These are phyloP conservation scores for Ypsolopha sequella DNA, from an alignment of 2,888 invertebrate species.

Conservation along the genomic window DNA sequence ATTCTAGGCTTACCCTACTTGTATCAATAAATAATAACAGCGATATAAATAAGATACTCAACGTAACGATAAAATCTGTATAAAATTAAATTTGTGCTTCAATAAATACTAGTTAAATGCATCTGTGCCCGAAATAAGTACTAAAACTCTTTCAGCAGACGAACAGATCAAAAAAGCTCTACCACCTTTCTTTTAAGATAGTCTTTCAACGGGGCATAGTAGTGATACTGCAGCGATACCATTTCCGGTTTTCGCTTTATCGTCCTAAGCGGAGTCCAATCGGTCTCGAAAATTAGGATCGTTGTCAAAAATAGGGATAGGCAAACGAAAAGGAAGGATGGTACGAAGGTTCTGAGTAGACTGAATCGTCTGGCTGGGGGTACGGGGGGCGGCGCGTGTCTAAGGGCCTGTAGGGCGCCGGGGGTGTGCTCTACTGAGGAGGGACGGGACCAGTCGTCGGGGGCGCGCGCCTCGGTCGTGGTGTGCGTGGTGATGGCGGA, in stretches of 20 bases:
- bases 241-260: constrained; percentile 84
- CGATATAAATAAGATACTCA: not conserved
- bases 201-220: constrained; percentile 87
- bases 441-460: constrained; percentile 42
- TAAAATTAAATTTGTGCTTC: not conserved
- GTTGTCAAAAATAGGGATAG: constrained; percentile 76
- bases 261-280: constrained; percentile 77
- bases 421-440: constrained; percentile 62
- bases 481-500: constrained; percentile 72
- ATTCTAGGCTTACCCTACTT: not conserved
- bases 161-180: constrained; percentile 71
- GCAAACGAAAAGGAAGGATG: constrained; percentile 82
- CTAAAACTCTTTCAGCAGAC: not conserved
- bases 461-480: constrained; percentile 18
- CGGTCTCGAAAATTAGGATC: constrained; percentile 82
- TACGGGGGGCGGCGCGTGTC: constrained; percentile 25
- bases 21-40: not conserved
- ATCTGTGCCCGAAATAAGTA: not conserved
- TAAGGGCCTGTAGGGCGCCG: constrained; percentile 16
- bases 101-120: not conserved
- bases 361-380: constrained; percentile 67
- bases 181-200: constrained; percentile 75
- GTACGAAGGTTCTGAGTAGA: constrained; percentile 79
- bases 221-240: constrained; percentile 79
- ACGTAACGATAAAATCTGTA: not conserved